phyloP scores from a whole-genome alignment of 2,888 invertebrate genomes.

The Drosophila greeni region DNA sequence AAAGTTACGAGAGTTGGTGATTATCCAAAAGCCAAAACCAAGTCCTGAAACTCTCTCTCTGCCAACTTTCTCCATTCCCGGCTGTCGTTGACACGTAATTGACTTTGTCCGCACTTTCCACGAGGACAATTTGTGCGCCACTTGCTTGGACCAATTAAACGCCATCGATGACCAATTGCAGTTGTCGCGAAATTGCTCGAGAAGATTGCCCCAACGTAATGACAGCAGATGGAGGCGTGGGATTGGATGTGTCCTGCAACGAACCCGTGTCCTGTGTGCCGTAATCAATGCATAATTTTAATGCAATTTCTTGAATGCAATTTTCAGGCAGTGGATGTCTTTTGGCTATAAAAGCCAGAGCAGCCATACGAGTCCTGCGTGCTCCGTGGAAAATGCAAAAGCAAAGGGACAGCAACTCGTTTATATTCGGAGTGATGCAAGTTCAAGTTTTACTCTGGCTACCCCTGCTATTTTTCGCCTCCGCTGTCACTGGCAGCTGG shows the following conservation, averaged over 20 bases:
- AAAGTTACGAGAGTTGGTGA: slow-evolving; percentile 16
- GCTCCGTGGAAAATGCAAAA: slow-evolving; percentile 46
- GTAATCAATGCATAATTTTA: slow-evolving; percentile 73
- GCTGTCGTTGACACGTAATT: slow-evolving; percentile 54
- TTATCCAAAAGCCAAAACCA: slow-evolving; percentile 24
- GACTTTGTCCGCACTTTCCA: slow-evolving; percentile 50
- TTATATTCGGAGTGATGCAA: slow-evolving; percentile 55
- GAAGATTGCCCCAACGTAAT: slow-evolving; percentile 61
- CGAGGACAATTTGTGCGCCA: slow-evolving; percentile 52
- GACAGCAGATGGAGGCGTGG: slow-evolving; percentile 22
- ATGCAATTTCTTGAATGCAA: slow-evolving; percentile 50
- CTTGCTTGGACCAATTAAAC: slow-evolving; percentile 63
- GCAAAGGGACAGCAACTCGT: slow-evolving; percentile 59
- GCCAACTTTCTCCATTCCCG: slow-evolving; percentile 34
- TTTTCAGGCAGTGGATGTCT: slow-evolving; percentile 50
- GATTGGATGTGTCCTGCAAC: neutral
- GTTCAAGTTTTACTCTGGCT: slow-evolving; percentile 28
- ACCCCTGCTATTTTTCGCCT: slow-evolving; percentile 34
- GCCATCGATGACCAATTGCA: slow-evolving; percentile 56
- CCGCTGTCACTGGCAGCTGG: slow-evolving; percentile 51
- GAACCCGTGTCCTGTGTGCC: slow-evolving; percentile 25
- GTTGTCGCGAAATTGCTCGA: slow-evolving; percentile 59
- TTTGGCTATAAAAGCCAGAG: slow-evolving; percentile 59
- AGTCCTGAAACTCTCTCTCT: slow-evolving; percentile 21
- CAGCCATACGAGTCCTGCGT: neutral